These are phyloP conservation scores for Nothobranchius furzeri DNA, from an alignment of 2,113 vertebrate genomes.

Conservation along the genomic window DNA sequence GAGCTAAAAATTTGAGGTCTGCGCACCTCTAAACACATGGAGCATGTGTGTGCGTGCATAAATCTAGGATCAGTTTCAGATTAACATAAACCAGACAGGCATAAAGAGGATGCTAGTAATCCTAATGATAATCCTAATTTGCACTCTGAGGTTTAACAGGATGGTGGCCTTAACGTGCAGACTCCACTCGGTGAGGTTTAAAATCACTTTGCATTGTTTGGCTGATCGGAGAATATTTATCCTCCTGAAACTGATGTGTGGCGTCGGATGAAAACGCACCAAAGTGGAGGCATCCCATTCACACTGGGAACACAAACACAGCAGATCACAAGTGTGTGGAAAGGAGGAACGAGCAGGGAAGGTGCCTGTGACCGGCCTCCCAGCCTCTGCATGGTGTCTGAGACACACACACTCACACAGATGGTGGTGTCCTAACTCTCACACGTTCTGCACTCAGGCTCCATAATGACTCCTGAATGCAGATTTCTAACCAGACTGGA, in stretches of 20 bases:
- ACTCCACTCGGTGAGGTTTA: conserved; percentile 25
- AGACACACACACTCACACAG: neutral
- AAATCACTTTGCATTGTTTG: conserved; percentile 4
- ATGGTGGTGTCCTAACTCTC: conserved; percentile 8
- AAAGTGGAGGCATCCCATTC: conserved; percentile 12
- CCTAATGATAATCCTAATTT: conserved; percentile 62
- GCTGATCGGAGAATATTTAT: conserved; percentile 17
- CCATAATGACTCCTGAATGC: conserved; percentile 19
- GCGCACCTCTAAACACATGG: conserved; percentile 6
- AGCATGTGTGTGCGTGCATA: conserved; percentile 2
- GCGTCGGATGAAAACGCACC: conserved; percentile 8
- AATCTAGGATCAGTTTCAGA: conserved; percentile 57
- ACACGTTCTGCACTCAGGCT: conserved; percentile 42
- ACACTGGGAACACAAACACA: conserved; percentile 12
- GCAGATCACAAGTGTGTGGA: neutral
- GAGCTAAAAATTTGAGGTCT: conserved; percentile 11
- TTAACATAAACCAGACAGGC: conserved; percentile 45
- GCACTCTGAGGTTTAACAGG: conserved; percentile 36
- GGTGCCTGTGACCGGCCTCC: conserved; percentile 19
- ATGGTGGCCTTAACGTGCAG: conserved; percentile 16
- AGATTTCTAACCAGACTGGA: neutral
- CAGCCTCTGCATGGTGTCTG: conserved; percentile 22
- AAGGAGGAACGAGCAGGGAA: conserved; percentile 1
- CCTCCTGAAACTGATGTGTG: conserved; percentile 8
- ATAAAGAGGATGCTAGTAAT: conserved; percentile 52